A percentile compares a stretch with the other conserved stretches of the same genome.
Evolutionary conservation across 2,797 vertebrate genomes (phyloP).

Genomic region (Chelidonichthys spinosus): DNA sequence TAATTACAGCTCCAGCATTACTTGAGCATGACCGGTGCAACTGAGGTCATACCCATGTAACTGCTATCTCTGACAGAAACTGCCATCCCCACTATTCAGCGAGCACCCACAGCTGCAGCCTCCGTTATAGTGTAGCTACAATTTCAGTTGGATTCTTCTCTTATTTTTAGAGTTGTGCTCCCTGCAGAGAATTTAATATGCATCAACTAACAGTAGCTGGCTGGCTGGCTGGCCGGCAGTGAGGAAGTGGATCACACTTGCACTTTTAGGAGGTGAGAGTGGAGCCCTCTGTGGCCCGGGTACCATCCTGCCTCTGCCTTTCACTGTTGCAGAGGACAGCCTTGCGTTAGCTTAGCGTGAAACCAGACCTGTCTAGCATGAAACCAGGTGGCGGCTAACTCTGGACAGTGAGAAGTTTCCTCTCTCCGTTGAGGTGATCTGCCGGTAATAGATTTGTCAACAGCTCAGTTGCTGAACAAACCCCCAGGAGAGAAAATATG

Average conservation of each 20-base stretch:
- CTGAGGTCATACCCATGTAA: slow-evolving; percentile 55
- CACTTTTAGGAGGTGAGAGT: slow-evolving; percentile 49
- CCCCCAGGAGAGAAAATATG: slow-evolving; percentile 66
- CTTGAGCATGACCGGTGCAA: slow-evolving; percentile 36
- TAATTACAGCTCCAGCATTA: slow-evolving; percentile 22
- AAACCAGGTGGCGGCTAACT: slow-evolving; percentile 79
- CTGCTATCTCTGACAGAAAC: slow-evolving; percentile 37
- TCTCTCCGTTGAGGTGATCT: slow-evolving; percentile 72
- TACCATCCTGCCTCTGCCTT: slow-evolving; percentile 36
- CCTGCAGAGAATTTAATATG: slow-evolving; percentile 79
- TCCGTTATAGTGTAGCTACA: slow-evolving; percentile 66
- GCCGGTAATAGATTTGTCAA: slow-evolving; percentile 78
- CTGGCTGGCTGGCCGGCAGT: slow-evolving; percentile 37
- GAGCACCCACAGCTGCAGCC: slow-evolving; percentile 62
- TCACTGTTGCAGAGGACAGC: slow-evolving; percentile 40
- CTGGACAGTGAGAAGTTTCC: slow-evolving; percentile 74
- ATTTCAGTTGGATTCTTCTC: slow-evolving; percentile 71
- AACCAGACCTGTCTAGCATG: slow-evolving; percentile 67
- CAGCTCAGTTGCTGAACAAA: slow-evolving; percentile 73
- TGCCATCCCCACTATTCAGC: slow-evolving; percentile 42
- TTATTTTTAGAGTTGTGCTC: slow-evolving; percentile 82
- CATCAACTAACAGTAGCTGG: slow-evolving; percentile 67
- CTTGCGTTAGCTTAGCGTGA: slow-evolving; percentile 66
- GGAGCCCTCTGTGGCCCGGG: slow-evolving; percentile 48
- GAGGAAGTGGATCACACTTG: slow-evolving; percentile 60